phyloP scores from a whole-genome alignment of 2,888 invertebrate species.

The Tetranychus piercei region DNA sequence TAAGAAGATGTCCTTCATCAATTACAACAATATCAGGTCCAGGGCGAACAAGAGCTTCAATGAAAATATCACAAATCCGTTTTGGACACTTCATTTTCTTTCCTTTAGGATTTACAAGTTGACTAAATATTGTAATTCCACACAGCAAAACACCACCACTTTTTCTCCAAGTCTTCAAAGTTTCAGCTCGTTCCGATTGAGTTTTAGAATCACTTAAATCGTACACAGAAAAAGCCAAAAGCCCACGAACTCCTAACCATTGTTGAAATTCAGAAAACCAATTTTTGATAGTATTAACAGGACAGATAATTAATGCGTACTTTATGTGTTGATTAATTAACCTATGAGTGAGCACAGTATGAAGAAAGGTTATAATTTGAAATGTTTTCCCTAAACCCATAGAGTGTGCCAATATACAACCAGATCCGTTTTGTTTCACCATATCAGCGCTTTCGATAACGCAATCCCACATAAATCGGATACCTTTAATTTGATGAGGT shows the following conservation, averaged over 20 bases:
- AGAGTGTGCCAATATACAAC: constrained; percentile 86
- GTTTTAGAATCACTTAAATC: constrained; percentile 54
- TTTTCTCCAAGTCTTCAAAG: constrained; percentile 57
- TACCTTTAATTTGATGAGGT: constrained; percentile 61
- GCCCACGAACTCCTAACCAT: constrained; percentile 44
- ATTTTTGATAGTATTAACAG: constrained; percentile 79
- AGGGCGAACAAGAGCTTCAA: constrained; percentile 58
- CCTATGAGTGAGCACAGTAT: constrained; percentile 33
- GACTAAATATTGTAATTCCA: constrained; percentile 87
- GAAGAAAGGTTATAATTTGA: constrained; percentile 42
- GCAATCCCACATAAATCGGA: constrained; percentile 88
- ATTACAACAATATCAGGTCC: constrained; percentile 86
- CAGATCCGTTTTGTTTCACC: constrained; percentile 50
- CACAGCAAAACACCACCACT: constrained; percentile 77
- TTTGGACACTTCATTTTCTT: constrained; percentile 42
- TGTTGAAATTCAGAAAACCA: constrained; percentile 85
- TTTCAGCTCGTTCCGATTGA: constrained; percentile 52
- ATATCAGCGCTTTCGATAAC: constrained; percentile 69
- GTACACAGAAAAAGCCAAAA: constrained; percentile 41
- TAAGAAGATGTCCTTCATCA: constrained; percentile 90
- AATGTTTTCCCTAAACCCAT: constrained; percentile 91
- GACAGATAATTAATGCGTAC: constrained; percentile 70
- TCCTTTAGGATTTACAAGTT: constrained; percentile 41
- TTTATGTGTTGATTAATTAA: constrained; percentile 45
- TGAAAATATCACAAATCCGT: constrained; percentile 42